Evolutionary conservation across 2,888 invertebrate genomes (phyloP).

Genomic region (Ochlodes sylvanus): DNA sequence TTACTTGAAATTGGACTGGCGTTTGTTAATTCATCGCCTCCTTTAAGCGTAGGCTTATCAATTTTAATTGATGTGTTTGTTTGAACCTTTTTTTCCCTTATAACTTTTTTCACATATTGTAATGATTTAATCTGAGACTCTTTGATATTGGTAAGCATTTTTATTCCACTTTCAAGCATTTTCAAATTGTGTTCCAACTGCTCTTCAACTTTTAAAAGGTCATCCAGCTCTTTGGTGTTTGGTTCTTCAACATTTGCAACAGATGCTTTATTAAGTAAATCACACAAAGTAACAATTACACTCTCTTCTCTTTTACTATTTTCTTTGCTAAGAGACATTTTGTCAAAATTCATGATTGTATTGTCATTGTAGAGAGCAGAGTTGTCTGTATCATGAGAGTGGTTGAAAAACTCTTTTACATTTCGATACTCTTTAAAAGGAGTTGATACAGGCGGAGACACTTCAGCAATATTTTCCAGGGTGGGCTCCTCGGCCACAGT

Average conservation of each 20-base stretch:
- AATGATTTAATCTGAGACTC: conserved; percentile 62
- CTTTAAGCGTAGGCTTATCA: conserved; percentile 46
- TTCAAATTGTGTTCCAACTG: conserved; percentile 59
- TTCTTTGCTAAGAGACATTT: conserved; percentile 50
- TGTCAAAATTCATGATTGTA: conserved; percentile 71
- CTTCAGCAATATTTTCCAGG: conserved; percentile 62
- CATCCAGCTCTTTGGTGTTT: conserved; percentile 57
- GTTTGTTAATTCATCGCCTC: conserved; percentile 44
- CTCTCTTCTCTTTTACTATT: conserved; percentile 65
- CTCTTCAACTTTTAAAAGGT: conserved; percentile 61
- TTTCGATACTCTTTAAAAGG: conserved; percentile 72
- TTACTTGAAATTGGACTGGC: conserved; percentile 48
- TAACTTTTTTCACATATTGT: conserved; percentile 59
- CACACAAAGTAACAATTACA: conserved; percentile 70
- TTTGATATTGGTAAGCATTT: conserved; percentile 58
- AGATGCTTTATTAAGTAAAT: conserved; percentile 67
- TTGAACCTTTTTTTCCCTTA: conserved; percentile 54
- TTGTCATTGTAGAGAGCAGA: conserved; percentile 58
- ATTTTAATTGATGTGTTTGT: conserved; percentile 47
- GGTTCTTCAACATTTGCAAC: conserved; percentile 53
- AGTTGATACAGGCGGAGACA: conserved; percentile 68
- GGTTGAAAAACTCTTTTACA: conserved; percentile 65
- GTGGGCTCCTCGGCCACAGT: conserved; percentile 53
- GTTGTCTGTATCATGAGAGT: conserved; percentile 60
- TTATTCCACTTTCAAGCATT: conserved; percentile 62